Evolutionary conservation across 2,888 invertebrate genomes (phyloP).

Genomic region (Cerastis rubricosa): DNA sequence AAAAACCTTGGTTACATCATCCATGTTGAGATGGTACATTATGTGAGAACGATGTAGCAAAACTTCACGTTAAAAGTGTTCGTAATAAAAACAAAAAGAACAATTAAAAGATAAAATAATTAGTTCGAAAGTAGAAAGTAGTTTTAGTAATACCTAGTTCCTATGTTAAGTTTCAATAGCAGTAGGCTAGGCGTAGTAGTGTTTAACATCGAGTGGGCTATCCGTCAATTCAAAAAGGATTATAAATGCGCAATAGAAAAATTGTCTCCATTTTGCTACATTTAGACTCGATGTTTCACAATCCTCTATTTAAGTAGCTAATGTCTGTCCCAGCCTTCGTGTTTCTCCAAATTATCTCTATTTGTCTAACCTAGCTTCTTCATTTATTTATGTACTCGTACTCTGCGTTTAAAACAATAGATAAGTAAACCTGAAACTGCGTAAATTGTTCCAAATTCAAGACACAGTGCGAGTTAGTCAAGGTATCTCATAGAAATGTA

Average conservation of each 20-base stretch:
- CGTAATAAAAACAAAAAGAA: no score
- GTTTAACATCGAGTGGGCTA: background rate
- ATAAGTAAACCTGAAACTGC: background rate
- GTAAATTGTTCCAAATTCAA: background rate
- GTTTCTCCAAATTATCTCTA: constrained; percentile 10
- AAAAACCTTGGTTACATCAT: no score
- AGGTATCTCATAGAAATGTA: background rate
- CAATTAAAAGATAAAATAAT: no score
- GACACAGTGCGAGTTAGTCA: background rate
- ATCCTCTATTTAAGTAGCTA: background rate
- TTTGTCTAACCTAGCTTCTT: constrained; percentile 25
- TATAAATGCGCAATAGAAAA: background rate
- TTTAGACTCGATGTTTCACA: background rate
- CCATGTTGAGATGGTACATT: no score
- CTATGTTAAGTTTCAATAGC: background rate
- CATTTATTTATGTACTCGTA: background rate
- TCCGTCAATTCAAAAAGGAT: background rate
- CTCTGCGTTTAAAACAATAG: background rate
- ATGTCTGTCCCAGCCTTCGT: constrained; percentile 11
- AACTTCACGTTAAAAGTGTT: no score
- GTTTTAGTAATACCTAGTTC: no score
- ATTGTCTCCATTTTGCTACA: background rate
- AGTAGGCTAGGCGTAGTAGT: background rate
- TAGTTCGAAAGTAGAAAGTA: no score
- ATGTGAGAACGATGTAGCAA: no score